Evolutionary conservation across 2,113 vertebrate genomes (phyloP).

Genomic region (Plotosus lineatus): DNA sequence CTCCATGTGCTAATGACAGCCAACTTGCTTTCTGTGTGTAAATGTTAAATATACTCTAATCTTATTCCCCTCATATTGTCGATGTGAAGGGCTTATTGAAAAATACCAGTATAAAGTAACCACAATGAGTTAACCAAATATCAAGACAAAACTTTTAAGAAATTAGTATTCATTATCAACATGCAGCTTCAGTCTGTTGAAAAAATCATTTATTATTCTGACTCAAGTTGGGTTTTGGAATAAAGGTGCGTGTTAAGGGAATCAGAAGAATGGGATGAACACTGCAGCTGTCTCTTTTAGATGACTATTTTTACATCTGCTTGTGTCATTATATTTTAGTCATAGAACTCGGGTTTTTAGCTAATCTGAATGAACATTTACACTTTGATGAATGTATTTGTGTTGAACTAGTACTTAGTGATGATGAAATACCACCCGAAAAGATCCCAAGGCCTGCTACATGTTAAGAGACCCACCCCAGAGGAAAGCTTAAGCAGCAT

Average conservation of each 20-base stretch:
- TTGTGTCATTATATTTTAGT: not conserved
- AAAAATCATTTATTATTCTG: not conserved
- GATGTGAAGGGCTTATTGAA: not conserved
- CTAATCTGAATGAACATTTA: not conserved
- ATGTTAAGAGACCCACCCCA: constrained; percentile 48
- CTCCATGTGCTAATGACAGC: too few relatives aligned
- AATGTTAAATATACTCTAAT: too few relatives aligned
- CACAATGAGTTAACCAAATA: not conserved
- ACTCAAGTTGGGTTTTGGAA: not conserved
- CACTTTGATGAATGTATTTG: not conserved
- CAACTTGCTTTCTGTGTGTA: not conserved
- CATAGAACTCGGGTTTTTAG: not conserved
- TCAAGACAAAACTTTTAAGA: not conserved
- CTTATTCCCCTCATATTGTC: too few relatives aligned
- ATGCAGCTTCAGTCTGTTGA: not conserved
- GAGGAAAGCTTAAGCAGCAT: constrained; percentile 52
- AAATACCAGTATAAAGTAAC: too few relatives aligned
- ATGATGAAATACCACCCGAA: constrained; percentile 44
- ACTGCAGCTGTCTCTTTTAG: not conserved
- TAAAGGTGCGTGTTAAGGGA: not conserved
- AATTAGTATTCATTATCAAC: not conserved
- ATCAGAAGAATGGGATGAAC: not conserved
- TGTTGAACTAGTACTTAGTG: not conserved
- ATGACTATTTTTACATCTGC: constrained; percentile 9
- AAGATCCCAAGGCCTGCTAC: constrained; percentile 34